Base-by-base conservation (phyloP, 2,797 vertebrate species). In the Diplodus sargus region DNA sequence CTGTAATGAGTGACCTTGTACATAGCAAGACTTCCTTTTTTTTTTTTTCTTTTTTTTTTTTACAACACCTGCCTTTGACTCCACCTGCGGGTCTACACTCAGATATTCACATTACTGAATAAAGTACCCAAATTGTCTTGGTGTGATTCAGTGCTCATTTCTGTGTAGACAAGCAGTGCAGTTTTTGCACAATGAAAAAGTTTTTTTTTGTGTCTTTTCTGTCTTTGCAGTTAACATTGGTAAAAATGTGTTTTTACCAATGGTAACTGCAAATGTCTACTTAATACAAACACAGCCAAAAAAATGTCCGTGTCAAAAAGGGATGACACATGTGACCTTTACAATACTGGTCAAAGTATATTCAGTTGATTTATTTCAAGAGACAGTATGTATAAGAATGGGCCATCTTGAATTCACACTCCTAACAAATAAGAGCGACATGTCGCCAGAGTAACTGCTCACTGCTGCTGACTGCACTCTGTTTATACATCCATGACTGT, bases 1-100 rank as follows among this genome's bases (percentile, higher is more conserved):
- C 56, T 82, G 48, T 74, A 71, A 83, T 74, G 60, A 72, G 56
- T 61, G 79, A 73, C 76, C 79, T 78, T 85, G 70, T 58, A 70
- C 48, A 58, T 17, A 23, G 0, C 18, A 43, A 45, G 28, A 62
- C 22, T 59, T 76, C 4, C 30, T 54, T 74, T 39, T 39, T 39
- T 39, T 34, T 39, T 30, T 3, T 25, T 25, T 25, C 3, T 25
- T 25, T 25, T 30, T 30, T 39, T 39, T 39, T 39, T 64, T 78
- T 28, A 60, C 48, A 78, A 47, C 51, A 48, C 64, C 57, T 75
- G 64, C 53, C 58, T 17, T 17, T 30, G 39, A 58, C 43, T 49
- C 13, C 51, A 48, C 58, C 48, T 61, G 57, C 61, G 58, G 28
- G 42, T 54, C 28, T 72, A n/a, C 68, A 42, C 23, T 49, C 20